Conservation (phyloP, 2,113 vertebrate genomes). For the Ptilonorhynchus violaceus region DNA sequence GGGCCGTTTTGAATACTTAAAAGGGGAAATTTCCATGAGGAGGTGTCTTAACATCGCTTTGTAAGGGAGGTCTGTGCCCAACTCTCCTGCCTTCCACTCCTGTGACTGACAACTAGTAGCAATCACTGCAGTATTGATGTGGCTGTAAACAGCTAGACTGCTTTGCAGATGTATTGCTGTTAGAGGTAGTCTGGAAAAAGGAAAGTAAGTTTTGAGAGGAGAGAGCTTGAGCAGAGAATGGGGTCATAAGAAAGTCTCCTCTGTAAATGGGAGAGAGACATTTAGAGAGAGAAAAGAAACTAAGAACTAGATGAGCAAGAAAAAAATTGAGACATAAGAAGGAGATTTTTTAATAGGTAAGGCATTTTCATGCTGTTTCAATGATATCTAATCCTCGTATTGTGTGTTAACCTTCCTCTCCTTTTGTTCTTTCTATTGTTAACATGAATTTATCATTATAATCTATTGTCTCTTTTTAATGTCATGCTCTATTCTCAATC, state of each 20-base stretch:
- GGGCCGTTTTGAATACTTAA: neutral
- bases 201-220: neutral
- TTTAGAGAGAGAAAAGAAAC: neutral
- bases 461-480: neutral
- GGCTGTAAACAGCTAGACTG: neutral
- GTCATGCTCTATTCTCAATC: neutral
- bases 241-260: neutral
- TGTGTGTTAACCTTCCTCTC: neutral
- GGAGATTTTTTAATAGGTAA: neutral
- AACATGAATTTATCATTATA: neutral
- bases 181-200: neutral
- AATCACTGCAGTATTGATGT: neutral
- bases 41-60: neutral
- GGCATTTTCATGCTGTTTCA: neutral
- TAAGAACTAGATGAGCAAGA: neutral
- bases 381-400: neutral
- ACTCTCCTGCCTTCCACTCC: neutral
- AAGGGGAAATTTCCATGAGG: neutral
- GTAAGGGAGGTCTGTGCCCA: neutral
- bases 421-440: neutral
- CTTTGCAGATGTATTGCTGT: neutral
- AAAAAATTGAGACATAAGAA: neutral
- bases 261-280: neutral
- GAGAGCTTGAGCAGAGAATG: neutral
- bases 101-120: neutral